A percentile compares a stretch with the other conserved stretches of the same genome.
These are phyloP conservation scores for Melipona bicolor DNA, from an alignment of 2,888 invertebrate genomes.

Conservation along the genomic window DNA sequence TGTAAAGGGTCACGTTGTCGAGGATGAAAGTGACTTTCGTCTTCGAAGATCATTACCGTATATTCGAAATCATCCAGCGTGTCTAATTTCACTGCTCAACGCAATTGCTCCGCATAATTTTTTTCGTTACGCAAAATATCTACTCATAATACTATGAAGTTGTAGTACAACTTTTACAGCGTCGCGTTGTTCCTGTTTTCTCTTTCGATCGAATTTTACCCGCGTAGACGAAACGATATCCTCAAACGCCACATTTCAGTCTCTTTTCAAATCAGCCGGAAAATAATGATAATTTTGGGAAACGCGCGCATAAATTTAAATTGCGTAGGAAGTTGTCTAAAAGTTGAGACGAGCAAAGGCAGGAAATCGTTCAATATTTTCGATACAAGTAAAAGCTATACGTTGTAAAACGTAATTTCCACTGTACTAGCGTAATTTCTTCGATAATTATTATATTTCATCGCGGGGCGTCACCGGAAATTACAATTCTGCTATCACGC, in stretches of 20 bases:
- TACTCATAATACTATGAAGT: constrained; percentile 13
- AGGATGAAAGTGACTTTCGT: constrained; percentile 74
- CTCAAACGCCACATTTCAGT: neutral
- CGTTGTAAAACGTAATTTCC: constrained; percentile 3
- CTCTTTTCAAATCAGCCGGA: constrained; percentile 17
- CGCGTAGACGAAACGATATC: neutral
- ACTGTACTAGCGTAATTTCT: constrained; percentile 18
- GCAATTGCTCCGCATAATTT: constrained; percentile 4
- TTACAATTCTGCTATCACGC: constrained; percentile 3
- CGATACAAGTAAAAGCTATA: neutral
- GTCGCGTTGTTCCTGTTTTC: constrained; percentile 8
- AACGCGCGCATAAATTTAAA: constrained; percentile 16
- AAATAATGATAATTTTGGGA: constrained; percentile 9
- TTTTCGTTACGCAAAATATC: constrained; percentile 27
- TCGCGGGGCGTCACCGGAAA: constrained; percentile 22
- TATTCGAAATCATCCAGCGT: constrained; percentile 49
- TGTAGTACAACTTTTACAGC: neutral
- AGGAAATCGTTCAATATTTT: neutral
- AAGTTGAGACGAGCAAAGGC: neutral
- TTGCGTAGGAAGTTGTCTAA: constrained; percentile 28
- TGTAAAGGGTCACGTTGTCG: constrained; percentile 33
- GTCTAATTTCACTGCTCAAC: constrained; percentile 34
- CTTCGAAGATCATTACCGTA: constrained; percentile 53
- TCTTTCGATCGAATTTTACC: neutral
- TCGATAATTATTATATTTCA: constrained; percentile 14